Conservation (phyloP, 2,888 invertebrate genomes). For the Chrysolina oricalcia region DNA sequence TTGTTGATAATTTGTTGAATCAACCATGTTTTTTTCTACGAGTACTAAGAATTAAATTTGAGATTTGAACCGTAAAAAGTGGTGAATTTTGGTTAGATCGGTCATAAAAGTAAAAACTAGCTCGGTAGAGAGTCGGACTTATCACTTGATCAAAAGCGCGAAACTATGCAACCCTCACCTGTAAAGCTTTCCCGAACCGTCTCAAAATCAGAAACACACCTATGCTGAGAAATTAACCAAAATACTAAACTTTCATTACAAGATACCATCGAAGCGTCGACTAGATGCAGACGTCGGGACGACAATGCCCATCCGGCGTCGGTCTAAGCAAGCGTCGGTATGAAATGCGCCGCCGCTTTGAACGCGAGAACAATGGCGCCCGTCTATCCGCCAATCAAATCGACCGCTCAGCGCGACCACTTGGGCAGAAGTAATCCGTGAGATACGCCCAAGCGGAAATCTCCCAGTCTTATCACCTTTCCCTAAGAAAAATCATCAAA, state of each 20-base stretch:
- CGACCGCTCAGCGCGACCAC: constrained; percentile 63
- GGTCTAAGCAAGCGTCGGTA: constrained; percentile 78
- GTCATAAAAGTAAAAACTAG: too few species aligned
- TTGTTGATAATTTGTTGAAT: too few species aligned
- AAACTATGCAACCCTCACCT: constrained; percentile 31
- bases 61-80: too few species aligned
- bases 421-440: constrained; percentile 65
- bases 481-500: constrained; percentile 40
- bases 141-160: background rate
- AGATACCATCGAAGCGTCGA: constrained; percentile 48
- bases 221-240: background rate
- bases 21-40: too few species aligned
- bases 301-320: constrained; percentile 75
- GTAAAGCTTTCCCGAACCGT: constrained; percentile 10
- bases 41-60: too few species aligned
- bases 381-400: constrained; percentile 66
- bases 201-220: constrained; percentile 30
- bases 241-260: constrained; percentile 27
- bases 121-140: background rate
- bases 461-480: constrained; percentile 51
- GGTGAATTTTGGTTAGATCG: too few species aligned
- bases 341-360: constrained; percentile 68
- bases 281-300: constrained; percentile 67
- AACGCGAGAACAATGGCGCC: constrained; percentile 73
- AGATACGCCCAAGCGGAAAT: constrained; percentile 64